Evolutionary conservation across 2,888 invertebrate species (phyloP).

Genomic region (Teleogryllus oceanicus): DNA sequence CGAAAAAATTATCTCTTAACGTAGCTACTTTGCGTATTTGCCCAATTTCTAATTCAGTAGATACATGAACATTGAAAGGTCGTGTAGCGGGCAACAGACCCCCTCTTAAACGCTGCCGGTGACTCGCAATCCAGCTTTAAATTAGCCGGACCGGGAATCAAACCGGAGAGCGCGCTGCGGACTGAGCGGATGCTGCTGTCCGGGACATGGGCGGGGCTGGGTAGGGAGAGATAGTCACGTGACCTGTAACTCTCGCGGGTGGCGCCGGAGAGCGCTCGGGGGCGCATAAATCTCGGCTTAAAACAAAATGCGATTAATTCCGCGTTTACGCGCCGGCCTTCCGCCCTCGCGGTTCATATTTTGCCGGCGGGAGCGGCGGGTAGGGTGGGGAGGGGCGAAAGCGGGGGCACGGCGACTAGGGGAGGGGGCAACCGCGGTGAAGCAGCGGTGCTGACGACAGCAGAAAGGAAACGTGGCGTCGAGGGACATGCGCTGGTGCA

Average conservation of each 20-base stretch:
- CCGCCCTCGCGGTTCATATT: conserved; percentile 7
- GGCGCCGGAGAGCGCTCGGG: neutral
- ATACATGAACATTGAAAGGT: no score
- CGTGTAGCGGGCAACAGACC: no score
- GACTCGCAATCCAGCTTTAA: neutral
- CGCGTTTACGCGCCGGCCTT: neutral
- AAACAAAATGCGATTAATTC: conserved; percentile 18
- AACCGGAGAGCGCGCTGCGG: neutral
- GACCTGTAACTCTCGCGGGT: neutral
- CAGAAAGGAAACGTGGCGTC: no score
- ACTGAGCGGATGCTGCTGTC: neutral
- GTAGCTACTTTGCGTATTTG: no score
- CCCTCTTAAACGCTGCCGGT: no score
- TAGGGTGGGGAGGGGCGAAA: neutral
- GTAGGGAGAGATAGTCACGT: neutral
- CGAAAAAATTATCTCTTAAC: no score
- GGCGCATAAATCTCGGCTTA: conserved; percentile 18
- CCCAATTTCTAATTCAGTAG: no score
- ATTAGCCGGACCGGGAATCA: neutral
- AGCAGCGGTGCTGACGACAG: no score
- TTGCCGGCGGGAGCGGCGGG: neutral
- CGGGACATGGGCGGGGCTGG: neutral
- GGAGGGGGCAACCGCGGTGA: neutral
- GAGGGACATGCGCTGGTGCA: no score
- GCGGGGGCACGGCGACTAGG: neutral